These are phyloP conservation scores for Alviniconcha marisindica DNA, from an alignment of 1,140 invertebrate genomes.

Conservation along the genomic window DNA sequence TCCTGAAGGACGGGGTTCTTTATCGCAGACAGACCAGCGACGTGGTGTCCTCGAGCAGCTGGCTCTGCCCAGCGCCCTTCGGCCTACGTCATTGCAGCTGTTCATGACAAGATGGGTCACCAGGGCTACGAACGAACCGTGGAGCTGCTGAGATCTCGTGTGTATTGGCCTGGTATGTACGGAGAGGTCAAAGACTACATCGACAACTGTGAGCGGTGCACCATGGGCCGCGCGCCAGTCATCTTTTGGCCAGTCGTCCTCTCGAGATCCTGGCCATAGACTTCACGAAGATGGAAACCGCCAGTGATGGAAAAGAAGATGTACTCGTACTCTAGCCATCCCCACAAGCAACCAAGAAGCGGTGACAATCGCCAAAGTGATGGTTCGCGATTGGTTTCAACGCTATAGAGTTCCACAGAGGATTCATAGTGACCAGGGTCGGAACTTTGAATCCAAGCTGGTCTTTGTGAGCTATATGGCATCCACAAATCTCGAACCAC, in stretches of 20 bases:
- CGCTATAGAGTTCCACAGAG: conserved; percentile 38
- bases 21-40: not conserved
- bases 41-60: conserved; percentile 1
- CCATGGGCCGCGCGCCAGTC: not conserved
- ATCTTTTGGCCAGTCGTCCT: conserved; percentile 33
- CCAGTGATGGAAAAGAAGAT: conserved; percentile 45
- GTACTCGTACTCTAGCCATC: conserved; percentile 44
- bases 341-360: conserved; percentile 41
- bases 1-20: not conserved
- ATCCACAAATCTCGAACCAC: conserved; percentile 6
- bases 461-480: not conserved
- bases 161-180: conserved; percentile 42
- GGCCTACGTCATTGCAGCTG: conserved; percentile 33
- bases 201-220: conserved; percentile 42
- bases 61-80: conserved; percentile 29
- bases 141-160: conserved; percentile 26
- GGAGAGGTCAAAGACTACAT: conserved; percentile 40
- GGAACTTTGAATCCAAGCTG: not conserved
- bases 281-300: conserved; percentile 38
- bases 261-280: conserved; percentile 40
- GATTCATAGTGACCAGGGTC: conserved; percentile 32
- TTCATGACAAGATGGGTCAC: conserved; percentile 47
- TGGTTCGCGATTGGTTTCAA: conserved; percentile 45
- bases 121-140: conserved; percentile 43
- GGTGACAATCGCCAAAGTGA: conserved; percentile 30